Conservation (phyloP, 1,140 invertebrate genomes). For the Hydropsyche tenuis region DNA sequence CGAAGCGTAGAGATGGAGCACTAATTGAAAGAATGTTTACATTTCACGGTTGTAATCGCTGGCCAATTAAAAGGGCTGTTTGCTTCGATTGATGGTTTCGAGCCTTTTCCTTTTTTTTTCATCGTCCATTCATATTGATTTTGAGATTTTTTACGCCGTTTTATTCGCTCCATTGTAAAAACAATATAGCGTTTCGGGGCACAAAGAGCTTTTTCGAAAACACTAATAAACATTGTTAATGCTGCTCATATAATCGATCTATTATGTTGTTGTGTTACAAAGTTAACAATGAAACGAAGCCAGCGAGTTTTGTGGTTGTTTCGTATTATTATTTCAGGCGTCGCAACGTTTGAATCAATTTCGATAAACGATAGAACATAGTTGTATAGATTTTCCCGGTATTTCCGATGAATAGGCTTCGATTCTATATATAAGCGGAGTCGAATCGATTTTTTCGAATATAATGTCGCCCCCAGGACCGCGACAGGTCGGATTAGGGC, state of each 20-base stretch:
- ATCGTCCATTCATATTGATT: background rate
- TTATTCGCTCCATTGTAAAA: too few relatives aligned
- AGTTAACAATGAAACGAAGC: too few relatives aligned
- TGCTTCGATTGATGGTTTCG: background rate
- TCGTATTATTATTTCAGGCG: background rate
- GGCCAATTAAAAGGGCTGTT: slow-evolving; percentile 34
- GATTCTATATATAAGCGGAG: background rate
- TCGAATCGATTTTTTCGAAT: background rate
- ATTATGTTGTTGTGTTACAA: too few relatives aligned
- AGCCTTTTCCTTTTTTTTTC: background rate
- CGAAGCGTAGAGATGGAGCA: slow-evolving; percentile 18
- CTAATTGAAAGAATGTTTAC: slow-evolving; percentile 44
- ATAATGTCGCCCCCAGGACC: background rate
- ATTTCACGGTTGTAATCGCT: slow-evolving; percentile 34
- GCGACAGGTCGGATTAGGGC: background rate
- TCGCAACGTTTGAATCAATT: background rate
- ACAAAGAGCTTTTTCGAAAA: too few relatives aligned
- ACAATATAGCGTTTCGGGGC: too few relatives aligned
- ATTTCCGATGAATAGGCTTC: slow-evolving; percentile 1
- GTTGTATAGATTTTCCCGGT: slow-evolving; percentile 13
- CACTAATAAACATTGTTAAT: background rate
- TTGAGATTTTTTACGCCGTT: too few relatives aligned
- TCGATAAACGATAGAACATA: background rate
- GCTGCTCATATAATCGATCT: background rate
- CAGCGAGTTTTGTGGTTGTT: too few relatives aligned